A percentile compares a stretch with the other conserved stretches of the same genome.
Conservation (phyloP, 2,888 invertebrate genomes). For the Merodon equestris region DNA sequence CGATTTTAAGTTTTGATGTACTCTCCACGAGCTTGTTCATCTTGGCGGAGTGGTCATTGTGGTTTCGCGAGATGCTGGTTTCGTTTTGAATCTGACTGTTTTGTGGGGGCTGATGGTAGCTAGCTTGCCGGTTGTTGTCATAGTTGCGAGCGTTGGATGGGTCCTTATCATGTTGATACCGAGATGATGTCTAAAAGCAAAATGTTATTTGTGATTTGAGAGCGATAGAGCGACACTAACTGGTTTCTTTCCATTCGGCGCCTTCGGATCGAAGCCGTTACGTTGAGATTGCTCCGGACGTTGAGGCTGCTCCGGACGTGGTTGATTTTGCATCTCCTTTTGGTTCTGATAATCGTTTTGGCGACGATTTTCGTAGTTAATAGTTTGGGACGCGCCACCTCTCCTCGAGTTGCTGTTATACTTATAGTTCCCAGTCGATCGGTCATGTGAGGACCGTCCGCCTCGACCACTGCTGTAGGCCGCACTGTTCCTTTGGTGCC, state of each 20-base stretch:
- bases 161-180: constrained; percentile 59
- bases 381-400: constrained; percentile 26
- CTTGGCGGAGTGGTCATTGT: constrained; percentile 70
- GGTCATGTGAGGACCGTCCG: constrained; percentile 61
- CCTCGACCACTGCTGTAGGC: constrained; percentile 59
- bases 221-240: constrained; percentile 31
- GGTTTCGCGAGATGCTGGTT: constrained; percentile 39
- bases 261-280: constrained; percentile 49
- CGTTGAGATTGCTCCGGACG: constrained; percentile 27
- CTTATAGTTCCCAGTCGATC: constrained; percentile 20
- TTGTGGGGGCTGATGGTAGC: constrained; percentile 28
- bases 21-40: constrained; percentile 71
- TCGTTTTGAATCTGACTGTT: constrained; percentile 24
- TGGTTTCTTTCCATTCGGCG: constrained; percentile 39
- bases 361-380: constrained; percentile 56
- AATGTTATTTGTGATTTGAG: background rate
- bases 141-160: constrained; percentile 57
- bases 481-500: constrained; percentile 30
- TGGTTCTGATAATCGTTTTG: constrained; percentile 39
- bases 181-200: constrained; percentile 34
- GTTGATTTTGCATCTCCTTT: constrained; percentile 35
- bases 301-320: constrained; percentile 22
- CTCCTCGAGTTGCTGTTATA: constrained; percentile 19
- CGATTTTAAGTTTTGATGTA: constrained; percentile 74
- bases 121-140: constrained; percentile 68